These are phyloP conservation scores for Silurus asotus DNA, from an alignment of 2,113 vertebrate species.

Conservation along the genomic window DNA sequence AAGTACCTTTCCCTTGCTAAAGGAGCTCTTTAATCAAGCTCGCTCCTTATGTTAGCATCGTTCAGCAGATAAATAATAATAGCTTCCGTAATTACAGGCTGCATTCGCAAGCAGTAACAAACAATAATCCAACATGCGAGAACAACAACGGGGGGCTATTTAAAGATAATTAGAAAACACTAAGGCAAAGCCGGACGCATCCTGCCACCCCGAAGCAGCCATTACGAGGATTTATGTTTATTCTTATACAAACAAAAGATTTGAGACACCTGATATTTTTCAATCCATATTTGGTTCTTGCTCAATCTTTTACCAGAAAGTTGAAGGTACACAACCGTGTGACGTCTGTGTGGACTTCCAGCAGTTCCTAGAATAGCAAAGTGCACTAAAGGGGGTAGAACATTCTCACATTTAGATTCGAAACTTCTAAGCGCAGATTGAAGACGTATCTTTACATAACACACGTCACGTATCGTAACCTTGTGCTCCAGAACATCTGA, in stretches of 20 bases:
- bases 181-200: neutral
- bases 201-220: neutral
- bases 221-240: slow-evolving; percentile 13
- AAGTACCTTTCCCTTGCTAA: neutral
- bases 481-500: too few relatives aligned
- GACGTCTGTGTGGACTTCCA: too few relatives aligned
- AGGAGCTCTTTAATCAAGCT: slow-evolving; percentile 6
- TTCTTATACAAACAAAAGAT: neutral
- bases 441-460: too few relatives aligned
- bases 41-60: neutral
- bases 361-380: too few relatives aligned
- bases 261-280: too few relatives aligned
- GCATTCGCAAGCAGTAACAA: slow-evolving; percentile 18
- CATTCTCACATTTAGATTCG: too few relatives aligned
- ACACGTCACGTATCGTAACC: too few relatives aligned
- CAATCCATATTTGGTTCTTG: neutral
- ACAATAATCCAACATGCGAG: slow-evolving; percentile 23
- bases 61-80: slow-evolving; percentile 31
- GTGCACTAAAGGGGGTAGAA: too few relatives aligned
- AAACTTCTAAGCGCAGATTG: too few relatives aligned
- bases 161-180: slow-evolving; percentile 30
- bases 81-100: slow-evolving; percentile 32
- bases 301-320: neutral
- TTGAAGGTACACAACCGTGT: too few relatives aligned
- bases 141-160: neutral